Percentiles rank a stretch among this genome's conserved stretches.
phyloP scores from a whole-genome alignment of 2,113 vertebrate genomes.

The Peromyscus californicus region DNA sequence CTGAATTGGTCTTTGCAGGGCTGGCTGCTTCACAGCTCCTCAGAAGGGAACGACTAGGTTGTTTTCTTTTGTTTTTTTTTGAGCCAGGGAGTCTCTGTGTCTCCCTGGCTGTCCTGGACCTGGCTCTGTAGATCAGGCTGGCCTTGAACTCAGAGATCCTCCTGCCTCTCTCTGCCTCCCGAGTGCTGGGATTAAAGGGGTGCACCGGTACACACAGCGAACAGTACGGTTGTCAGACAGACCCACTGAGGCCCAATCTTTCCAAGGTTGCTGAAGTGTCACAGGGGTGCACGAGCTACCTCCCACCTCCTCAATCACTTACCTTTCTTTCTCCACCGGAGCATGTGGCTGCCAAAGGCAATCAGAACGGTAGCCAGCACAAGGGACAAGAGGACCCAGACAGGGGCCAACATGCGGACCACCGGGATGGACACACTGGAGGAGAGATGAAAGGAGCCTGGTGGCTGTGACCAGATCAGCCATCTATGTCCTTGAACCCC shows the following conservation, averaged over 20 bases:
- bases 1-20: background rate
- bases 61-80: background rate
- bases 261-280: no score
- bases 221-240: background rate
- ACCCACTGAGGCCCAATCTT: background rate
- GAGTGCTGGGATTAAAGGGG: background rate
- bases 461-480: background rate
- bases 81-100: background rate
- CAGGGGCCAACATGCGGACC: conserved; percentile 60
- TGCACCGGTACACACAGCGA: background rate
- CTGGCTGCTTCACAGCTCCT: background rate
- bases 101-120: background rate
- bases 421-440: conserved; percentile 27
- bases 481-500: background rate
- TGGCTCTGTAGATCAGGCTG: background rate
- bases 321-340: conserved; percentile 64
- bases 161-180: background rate
- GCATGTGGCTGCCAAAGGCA: background rate
- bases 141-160: background rate
- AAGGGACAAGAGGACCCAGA: conserved; percentile 73
- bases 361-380: conserved; percentile 51
- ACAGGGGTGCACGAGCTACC: background rate
- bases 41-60: background rate
- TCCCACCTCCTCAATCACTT: background rate
- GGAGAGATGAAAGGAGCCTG: background rate